Percentiles rank a stretch among this genome's conserved stretches.
Conservation (phyloP, 2,113 vertebrate genomes). For the Chascanopsetta lugubris region DNA sequence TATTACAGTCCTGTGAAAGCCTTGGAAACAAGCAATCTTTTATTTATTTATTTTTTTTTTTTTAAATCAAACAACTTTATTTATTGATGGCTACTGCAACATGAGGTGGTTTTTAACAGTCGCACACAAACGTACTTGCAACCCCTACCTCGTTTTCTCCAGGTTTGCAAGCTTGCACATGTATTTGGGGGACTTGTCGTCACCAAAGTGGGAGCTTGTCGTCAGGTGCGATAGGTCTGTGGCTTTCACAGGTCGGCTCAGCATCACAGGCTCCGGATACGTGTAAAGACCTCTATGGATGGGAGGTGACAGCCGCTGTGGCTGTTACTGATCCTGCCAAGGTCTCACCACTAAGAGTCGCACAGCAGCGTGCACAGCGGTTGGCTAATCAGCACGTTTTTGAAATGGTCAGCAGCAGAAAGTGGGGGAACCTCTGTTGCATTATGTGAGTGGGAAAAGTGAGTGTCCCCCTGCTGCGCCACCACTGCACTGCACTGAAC, state of each 20-base stretch:
- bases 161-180: too few species aligned
- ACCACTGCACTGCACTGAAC: neutral
- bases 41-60: too few species aligned
- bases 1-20: too few species aligned
- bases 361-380: neutral
- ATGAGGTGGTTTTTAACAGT: neutral
- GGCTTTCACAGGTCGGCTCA: constrained; percentile 34
- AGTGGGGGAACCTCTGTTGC: neutral
- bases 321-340: constrained; percentile 29
- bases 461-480: neutral
- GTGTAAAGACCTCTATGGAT: constrained; percentile 43
- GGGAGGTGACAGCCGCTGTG: constrained; percentile 10
- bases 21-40: too few species aligned
- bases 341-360: constrained; percentile 15
- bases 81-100: neutral
- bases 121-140: neutral
- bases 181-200: neutral
- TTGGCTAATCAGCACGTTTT: neutral
- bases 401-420: constrained; percentile 9
- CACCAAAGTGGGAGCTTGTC: constrained; percentile 14
- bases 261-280: constrained; percentile 28
- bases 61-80: neutral
- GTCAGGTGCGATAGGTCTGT: constrained; percentile 23
- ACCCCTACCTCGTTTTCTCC: neutral
- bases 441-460: neutral